Conservation (phyloP, 1,140 invertebrate genomes). For the Eriosoma lanigerum region DNA sequence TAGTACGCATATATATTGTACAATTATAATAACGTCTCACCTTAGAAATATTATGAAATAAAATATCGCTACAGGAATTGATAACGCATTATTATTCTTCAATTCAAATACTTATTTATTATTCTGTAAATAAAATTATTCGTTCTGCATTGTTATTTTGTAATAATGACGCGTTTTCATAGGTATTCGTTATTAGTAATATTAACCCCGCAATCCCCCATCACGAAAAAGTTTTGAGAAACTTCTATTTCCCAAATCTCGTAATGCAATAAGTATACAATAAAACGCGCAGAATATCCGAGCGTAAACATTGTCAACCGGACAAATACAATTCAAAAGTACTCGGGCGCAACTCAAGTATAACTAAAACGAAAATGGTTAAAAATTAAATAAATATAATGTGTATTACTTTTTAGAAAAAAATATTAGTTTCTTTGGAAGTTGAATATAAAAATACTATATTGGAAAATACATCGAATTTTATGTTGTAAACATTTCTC, state of each 20-base stretch:
- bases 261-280: neutral
- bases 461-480: neutral
- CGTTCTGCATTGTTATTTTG: neutral
- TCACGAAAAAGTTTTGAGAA: neutral
- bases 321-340: slow-evolving; percentile 24
- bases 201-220: neutral
- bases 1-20: neutral
- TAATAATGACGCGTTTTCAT: neutral
- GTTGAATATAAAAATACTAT: too few species aligned
- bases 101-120: neutral
- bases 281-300: slow-evolving; percentile 19
- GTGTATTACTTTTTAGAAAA: neutral
- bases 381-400: slow-evolving; percentile 18
- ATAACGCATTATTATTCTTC: neutral
- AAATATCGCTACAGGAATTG: neutral
- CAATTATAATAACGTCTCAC: too few species aligned
- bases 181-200: neutral
- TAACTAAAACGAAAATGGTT: neutral
- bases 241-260: neutral
- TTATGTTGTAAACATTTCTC: neutral
- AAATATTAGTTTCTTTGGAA: neutral
- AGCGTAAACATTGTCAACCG: slow-evolving; percentile 27
- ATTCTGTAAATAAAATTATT: neutral
- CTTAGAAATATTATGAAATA: neutral
- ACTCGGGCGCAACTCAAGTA: neutral